Base-by-base conservation (phyloP, 2,797 vertebrate genomes). In the Zenarchopterus dispar region DNA sequence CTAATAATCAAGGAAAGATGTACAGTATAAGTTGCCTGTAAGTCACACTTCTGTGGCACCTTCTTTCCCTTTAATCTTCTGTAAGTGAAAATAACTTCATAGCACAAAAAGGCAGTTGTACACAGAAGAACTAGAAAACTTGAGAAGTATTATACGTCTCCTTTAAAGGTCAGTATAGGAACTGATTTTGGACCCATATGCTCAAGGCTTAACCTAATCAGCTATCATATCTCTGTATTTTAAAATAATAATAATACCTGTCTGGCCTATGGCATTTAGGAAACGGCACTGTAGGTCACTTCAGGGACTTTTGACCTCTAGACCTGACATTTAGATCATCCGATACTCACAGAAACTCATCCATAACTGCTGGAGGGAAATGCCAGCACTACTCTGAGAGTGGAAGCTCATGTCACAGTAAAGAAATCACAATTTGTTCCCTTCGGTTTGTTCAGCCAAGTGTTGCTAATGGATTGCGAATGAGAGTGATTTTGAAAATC, bases 241-340 rank as follows among this genome's bases (percentile, higher is more conserved):
- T 8, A 55, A 17, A 51, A 47, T 7, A 33, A 33, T 7, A 31
- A 31, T 3, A 8, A 46, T 2, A 26, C 28, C 19, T 24, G 22
- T 43, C 4, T 3, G 26, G 72, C 68, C 54, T 43, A 19, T 89
- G 86, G 75, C 84, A 86, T 91, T 88, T 76, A 51, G 59, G 59
- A 57, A 28, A 49, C 65, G 64, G 71, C 62, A 61, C 28, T 68
- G 56, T 46, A 47, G 62, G 31, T 60, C 41, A 24, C 80, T 43
- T 56, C 52, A 23, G 75, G 70, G 68, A 67, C 62, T 76, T 76
- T 81, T 81, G 80, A 62, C 84, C 79, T 82, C 73, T 62, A 50
- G 58, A 80, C 78, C 67, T 89, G 89, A 84, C 87, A 90, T 90
- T 91, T 84, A 71, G 59, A 85, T 65, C 64, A 76, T 80, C 72